phyloP scores from a whole-genome alignment of 2,113 vertebrate genomes.

The Siniperca chuatsi region DNA sequence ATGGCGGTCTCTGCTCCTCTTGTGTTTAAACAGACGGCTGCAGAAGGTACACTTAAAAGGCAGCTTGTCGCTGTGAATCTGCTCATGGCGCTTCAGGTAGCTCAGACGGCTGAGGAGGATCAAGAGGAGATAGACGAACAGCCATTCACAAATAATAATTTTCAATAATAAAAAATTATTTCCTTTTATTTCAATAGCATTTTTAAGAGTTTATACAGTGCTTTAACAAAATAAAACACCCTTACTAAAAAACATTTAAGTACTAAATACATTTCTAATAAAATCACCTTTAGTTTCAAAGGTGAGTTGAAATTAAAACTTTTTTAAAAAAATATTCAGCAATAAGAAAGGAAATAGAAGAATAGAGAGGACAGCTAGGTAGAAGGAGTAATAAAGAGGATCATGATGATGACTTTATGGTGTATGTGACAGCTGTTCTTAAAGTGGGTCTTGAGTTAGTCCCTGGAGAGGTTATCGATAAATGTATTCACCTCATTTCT shows the following conservation, averaged over 20 bases:
- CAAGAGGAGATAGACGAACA: too few species aligned
- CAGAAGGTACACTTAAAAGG: slow-evolving; percentile 99
- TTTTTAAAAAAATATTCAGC: neutral
- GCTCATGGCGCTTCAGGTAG: slow-evolving; percentile 99
- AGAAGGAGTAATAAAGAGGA: slow-evolving; percentile 14
- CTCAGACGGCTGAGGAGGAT: slow-evolving; percentile 87
- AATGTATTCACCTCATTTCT: slow-evolving; percentile 71
- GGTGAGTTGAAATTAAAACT: neutral
- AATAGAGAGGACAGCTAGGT: neutral
- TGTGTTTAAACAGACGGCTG: slow-evolving; percentile 99
- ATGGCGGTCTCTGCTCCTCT: slow-evolving; percentile 97
- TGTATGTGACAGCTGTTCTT: slow-evolving; percentile 67
- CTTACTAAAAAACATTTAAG: neutral
- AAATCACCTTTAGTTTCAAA: neutral
- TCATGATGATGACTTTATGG: slow-evolving; percentile 47
- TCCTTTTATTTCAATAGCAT: neutral
- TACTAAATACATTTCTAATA: neutral
- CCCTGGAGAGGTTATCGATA: slow-evolving; percentile 48
- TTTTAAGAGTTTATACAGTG: neutral
- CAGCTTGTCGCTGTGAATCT: slow-evolving; percentile 99
- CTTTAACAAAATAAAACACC: neutral
- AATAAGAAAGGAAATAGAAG: neutral
- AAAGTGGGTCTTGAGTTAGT: slow-evolving; percentile 63
- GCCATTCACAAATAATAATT: neutral
- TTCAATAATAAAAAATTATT: neutral